Evolutionary conservation across 1,140 invertebrate genomes (phyloP).

Genomic region (Drosophila baimaii): DNA sequence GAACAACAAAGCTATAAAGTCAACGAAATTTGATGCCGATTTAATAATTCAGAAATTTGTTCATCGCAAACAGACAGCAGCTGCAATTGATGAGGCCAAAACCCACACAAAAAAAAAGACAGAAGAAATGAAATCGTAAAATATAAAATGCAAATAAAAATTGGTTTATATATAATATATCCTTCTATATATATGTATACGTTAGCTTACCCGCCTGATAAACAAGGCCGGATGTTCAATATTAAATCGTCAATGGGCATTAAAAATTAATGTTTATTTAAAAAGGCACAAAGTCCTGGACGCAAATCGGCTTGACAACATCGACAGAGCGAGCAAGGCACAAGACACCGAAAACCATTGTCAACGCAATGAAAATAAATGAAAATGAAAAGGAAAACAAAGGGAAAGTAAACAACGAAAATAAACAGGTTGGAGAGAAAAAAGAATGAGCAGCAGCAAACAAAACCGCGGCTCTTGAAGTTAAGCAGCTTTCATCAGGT

Average conservation of each 20-base stretch:
- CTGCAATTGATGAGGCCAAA: slow-evolving; percentile 67
- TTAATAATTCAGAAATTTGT: slow-evolving; percentile 70
- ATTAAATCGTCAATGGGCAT: slow-evolving; percentile 56
- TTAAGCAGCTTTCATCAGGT: slow-evolving; percentile 69
- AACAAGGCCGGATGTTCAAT: slow-evolving; percentile 59
- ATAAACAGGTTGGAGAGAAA: slow-evolving; percentile 31
- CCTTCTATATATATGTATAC: slow-evolving; percentile 10
- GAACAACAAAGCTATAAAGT: slow-evolving; percentile 56
- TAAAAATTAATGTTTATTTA: slow-evolving; percentile 75
- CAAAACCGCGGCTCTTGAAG: slow-evolving; percentile 46
- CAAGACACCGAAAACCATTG: slow-evolving; percentile 35
- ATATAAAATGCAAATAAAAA: slow-evolving; percentile 45
- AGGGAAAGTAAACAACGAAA: slow-evolving; percentile 23
- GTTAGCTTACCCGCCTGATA: slow-evolving; percentile 21
- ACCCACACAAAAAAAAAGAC: slow-evolving; percentile 21
- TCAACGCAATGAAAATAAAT: slow-evolving; percentile 56
- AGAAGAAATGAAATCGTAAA: slow-evolving; percentile 39
- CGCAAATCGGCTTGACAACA: slow-evolving; percentile 58
- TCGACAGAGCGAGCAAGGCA: neutral
- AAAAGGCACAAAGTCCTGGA: slow-evolving; percentile 55
- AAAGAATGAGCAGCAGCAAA: slow-evolving; percentile 24
- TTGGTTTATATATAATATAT: slow-evolving; percentile 38
- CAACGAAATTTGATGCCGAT: slow-evolving; percentile 56
- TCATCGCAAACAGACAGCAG: slow-evolving; percentile 67
- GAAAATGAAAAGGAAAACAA: slow-evolving; percentile 34